Evolutionary conservation across 2,888 invertebrate genomes (phyloP), one percentile per base, ranked within the genome.

Genomic region (Drosophila melanocephala): DNA sequence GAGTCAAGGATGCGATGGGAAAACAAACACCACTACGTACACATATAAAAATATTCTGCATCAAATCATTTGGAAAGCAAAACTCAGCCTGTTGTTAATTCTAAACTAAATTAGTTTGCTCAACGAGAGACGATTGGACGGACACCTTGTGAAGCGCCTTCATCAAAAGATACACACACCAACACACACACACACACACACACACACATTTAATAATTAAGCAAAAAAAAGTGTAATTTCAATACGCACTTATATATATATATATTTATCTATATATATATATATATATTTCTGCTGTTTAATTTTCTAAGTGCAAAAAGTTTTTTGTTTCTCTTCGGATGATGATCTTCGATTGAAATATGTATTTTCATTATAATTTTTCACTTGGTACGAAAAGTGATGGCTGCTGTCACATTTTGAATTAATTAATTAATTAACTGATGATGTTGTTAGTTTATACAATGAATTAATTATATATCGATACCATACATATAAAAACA

Each of bases 21-120:
- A 26, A 5, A 35, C 14, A 28, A 68, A 65, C 79, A 77, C 73
- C 79, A 75, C 70, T 61, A 81, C 87, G 83, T 83, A 81, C 77
- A 87, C 83, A 73, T 72, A 72, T 68, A 37, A 28, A 56, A 55
- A 52, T 73, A 47, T 47, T 26, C 75, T 61, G 70, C 79, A 53
- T 67, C 42, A 26, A 47, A 75, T 77, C 73, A 68, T 72, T 78
- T 78, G 83, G 30, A 51, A 57, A 35, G 37, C 26, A 19, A 9
- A 28, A 6, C 37, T n/a, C 19, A 32, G 60, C 68, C 61, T 64
- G 72, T 78, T 79, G 75, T 83, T 74, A 75, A 70, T 69, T 68
- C 72, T 84, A 67, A 90, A 90, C 89, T 84, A 89, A 83, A 86
- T 84, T 90, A 87, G 87, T 90, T 87, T 90, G 89, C 86, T 89